Percentiles rank a stretch among this genome's conserved stretches.
phyloP scores from a whole-genome alignment of 2,113 vertebrate species.

The Anarhynchus alexandrinus region DNA sequence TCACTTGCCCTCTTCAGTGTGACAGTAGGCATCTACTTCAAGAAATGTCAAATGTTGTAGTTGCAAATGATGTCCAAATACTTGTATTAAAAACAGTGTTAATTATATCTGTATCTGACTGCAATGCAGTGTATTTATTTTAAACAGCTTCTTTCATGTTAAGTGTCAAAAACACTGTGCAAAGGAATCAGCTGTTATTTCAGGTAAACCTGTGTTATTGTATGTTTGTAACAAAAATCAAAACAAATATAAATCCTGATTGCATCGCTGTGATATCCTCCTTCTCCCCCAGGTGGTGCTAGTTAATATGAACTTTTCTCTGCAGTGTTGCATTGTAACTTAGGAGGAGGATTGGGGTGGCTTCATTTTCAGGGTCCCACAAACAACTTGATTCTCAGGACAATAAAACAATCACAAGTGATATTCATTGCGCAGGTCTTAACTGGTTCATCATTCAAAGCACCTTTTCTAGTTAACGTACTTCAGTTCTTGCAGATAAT shows the following conservation, averaged over 20 bases:
- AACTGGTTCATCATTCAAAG: neutral
- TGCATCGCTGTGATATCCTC: neutral
- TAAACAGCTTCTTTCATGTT: neutral
- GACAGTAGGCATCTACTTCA: neutral
- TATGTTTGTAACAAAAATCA: neutral
- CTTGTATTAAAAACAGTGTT: neutral
- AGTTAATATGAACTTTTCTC: neutral
- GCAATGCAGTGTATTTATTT: slow-evolving; percentile 47
- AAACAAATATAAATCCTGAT: neutral
- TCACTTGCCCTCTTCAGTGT: neutral
- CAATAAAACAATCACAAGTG: neutral
- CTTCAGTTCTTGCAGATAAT: neutral
- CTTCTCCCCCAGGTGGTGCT: neutral
- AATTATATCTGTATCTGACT: neutral
- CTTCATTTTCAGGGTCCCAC: neutral
- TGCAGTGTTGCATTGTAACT: neutral
- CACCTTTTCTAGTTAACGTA: neutral
- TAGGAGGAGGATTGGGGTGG: neutral
- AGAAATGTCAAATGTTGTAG: neutral
- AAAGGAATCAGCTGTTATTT: slow-evolving; percentile 5
- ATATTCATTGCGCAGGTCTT: neutral
- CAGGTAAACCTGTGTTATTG: neutral
- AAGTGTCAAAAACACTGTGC: slow-evolving; percentile 26
- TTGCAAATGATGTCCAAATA: neutral
- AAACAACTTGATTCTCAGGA: neutral